Conservation (phyloP, 2,888 invertebrate species). For the Habroteleia sp. region DNA sequence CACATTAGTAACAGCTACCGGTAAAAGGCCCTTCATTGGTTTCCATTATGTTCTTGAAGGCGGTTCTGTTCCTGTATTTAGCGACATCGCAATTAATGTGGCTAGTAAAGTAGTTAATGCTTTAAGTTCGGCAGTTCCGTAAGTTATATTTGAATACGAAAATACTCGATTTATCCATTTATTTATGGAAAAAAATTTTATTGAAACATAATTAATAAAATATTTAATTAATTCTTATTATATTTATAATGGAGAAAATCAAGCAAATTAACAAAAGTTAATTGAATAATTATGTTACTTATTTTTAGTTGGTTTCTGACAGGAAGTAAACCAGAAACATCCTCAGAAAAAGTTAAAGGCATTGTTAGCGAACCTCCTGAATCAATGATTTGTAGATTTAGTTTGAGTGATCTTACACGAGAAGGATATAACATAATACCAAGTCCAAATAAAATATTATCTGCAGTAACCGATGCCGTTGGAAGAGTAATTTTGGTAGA, state of each 20-base stretch:
- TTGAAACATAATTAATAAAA: too few species aligned
- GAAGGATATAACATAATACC: conserved; percentile 88
- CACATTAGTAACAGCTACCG: conserved; percentile 88
- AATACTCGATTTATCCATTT: too few species aligned
- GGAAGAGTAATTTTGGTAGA: conserved; percentile 95
- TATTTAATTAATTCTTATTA: too few species aligned
- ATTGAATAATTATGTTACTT: not conserved
- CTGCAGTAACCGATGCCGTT: conserved; percentile 91
- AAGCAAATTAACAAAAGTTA: too few species aligned
- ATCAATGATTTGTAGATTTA: conserved; percentile 89
- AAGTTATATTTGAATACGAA: conserved; percentile 78
- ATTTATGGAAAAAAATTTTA: too few species aligned
- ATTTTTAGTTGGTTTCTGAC: conserved; percentile 82
- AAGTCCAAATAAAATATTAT: conserved; percentile 90
- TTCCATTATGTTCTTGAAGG: conserved; percentile 96
- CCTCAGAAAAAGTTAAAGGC: conserved; percentile 73
- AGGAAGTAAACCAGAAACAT: conserved; percentile 76
- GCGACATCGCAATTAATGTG: conserved; percentile 96
- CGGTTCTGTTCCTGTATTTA: conserved; percentile 89
- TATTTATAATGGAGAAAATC: too few species aligned
- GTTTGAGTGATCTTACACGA: conserved; percentile 90
- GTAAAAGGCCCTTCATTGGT: conserved; percentile 91
- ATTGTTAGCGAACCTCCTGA: conserved; percentile 83
- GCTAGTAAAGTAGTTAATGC: conserved; percentile 92
- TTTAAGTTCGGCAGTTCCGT: conserved; percentile 84